These are phyloP conservation scores for Amaurobius ferox DNA, from an alignment of 2,888 invertebrate species.

Conservation along the genomic window DNA sequence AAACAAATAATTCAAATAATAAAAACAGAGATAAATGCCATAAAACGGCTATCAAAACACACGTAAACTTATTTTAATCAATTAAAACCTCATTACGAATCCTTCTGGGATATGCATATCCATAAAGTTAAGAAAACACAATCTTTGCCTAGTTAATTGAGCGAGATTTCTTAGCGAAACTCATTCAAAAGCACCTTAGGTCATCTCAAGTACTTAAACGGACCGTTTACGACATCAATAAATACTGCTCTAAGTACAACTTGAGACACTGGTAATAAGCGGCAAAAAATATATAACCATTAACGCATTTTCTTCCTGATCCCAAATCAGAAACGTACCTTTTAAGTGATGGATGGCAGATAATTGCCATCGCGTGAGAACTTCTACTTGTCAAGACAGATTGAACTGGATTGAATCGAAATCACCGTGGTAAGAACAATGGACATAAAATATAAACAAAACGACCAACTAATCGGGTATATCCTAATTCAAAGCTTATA, in stretches of 20 bases:
- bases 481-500: neutral
- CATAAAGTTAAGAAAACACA: no score
- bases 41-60: no score
- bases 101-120: no score
- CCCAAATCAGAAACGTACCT: neutral
- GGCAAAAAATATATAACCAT: neutral
- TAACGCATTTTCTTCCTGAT: neutral
- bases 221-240: neutral
- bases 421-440: constrained; percentile 22
- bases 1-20: no score
- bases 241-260: neutral
- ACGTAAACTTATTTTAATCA: no score
- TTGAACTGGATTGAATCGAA: neutral
- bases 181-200: neutral
- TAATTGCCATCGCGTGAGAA: constrained; percentile 24
- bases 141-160: no score
- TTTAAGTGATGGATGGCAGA: constrained; percentile 26
- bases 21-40: no score
- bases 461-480: neutral
- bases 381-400: constrained; percentile 4
- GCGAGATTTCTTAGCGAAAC: neutral
- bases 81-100: no score
- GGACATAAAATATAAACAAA: constrained; percentile 26
- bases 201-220: neutral
- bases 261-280: neutral